Evolutionary conservation across 2,113 vertebrate genomes (phyloP).

Genomic region (Strix aluco): DNA sequence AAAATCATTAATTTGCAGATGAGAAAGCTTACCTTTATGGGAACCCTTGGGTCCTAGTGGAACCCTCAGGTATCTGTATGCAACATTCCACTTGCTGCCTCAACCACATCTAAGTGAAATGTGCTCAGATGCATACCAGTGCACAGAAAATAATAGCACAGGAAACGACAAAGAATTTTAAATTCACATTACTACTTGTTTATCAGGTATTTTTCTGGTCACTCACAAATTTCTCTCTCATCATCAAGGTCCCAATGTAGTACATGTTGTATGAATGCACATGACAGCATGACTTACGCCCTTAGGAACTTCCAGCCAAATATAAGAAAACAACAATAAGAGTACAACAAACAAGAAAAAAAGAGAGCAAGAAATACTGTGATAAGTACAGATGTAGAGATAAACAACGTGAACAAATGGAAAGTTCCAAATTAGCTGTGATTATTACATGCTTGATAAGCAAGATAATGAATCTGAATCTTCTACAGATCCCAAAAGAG

Average conservation of each 20-base stretch:
- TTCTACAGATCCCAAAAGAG: neutral
- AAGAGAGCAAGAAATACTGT: neutral
- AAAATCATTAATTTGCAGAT: neutral
- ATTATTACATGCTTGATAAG: slow-evolving; percentile 3
- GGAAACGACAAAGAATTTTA: neutral
- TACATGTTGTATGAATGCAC: neutral
- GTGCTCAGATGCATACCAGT: neutral
- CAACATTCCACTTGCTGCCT: neutral
- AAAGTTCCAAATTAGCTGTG: neutral
- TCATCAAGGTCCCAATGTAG: neutral
- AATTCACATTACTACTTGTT: neutral
- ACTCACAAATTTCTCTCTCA: neutral
- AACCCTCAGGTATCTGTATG: neutral
- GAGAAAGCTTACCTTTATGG: neutral
- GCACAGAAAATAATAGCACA: neutral
- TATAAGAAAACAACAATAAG: neutral
- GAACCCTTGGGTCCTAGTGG: neutral
- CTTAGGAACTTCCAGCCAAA: neutral
- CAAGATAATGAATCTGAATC: neutral
- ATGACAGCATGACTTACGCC: neutral
- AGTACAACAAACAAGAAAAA: neutral
- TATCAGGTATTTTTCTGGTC: neutral
- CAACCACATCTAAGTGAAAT: neutral
- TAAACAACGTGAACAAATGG: neutral
- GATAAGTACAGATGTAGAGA: neutral